A percentile compares a stretch with the other conserved stretches of the same genome.
phyloP scores from a whole-genome alignment of 2,797 vertebrate species.

The Poecilia gillii region DNA sequence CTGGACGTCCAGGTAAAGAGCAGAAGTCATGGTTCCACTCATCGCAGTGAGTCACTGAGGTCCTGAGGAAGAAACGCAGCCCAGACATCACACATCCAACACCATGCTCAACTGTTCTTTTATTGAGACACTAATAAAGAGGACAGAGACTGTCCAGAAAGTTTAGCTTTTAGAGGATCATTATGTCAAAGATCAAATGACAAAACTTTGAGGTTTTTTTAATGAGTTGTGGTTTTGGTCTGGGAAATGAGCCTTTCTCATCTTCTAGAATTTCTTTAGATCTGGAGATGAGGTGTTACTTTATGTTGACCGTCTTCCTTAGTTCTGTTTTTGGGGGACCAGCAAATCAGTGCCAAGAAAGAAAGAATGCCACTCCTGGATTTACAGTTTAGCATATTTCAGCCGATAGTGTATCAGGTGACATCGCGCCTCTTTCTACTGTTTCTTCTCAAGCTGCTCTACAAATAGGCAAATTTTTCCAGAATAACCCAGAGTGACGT shows the following conservation, averaged over 20 bases:
- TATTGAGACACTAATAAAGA: background rate
- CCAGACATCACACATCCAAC: background rate
- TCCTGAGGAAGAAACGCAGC: background rate
- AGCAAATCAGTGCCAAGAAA: background rate
- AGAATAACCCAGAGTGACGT: background rate
- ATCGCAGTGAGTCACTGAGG: background rate
- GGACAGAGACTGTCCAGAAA: background rate
- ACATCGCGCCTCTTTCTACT: background rate
- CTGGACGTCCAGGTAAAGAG: background rate
- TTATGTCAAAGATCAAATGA: background rate
- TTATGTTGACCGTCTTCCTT: background rate
- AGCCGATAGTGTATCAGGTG: background rate
- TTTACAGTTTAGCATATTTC: background rate
- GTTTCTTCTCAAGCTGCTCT: background rate
- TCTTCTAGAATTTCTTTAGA: background rate
- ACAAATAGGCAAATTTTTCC: background rate
- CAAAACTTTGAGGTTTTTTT: background rate
- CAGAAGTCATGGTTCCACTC: background rate
- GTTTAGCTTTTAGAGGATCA: background rate
- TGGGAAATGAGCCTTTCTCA: background rate
- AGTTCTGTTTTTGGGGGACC: background rate
- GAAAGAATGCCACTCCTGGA: background rate
- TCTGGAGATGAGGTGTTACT: background rate
- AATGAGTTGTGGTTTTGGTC: background rate
- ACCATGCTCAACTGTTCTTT: background rate